These are phyloP conservation scores for Epinephelus cyanopodus DNA, from an alignment of 2,113 vertebrate species.

Conservation along the genomic window DNA sequence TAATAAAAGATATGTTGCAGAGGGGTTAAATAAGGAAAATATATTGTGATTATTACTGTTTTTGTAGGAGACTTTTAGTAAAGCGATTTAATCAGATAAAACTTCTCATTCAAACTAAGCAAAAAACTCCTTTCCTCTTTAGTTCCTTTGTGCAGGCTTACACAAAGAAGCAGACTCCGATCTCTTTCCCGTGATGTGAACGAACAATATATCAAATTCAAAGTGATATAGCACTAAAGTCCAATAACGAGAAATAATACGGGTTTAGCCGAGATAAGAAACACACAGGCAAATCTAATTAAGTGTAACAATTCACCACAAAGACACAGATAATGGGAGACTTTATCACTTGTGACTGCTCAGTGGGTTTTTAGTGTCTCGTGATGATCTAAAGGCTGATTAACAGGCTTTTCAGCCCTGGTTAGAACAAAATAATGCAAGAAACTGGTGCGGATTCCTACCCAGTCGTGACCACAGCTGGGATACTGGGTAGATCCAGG, in stretches of 20 bases:
- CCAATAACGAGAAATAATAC: constrained; percentile 17
- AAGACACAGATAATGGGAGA: constrained; percentile 19
- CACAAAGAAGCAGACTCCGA: not conserved
- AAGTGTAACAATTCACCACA: constrained; percentile 11
- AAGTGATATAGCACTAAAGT: not conserved
- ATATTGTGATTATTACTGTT: not conserved
- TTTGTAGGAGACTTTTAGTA: not conserved
- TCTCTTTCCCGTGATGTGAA: constrained; percentile 11
- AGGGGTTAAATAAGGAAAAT: not conserved
- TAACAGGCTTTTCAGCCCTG: not conserved
- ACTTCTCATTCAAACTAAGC: not conserved
- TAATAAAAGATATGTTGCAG: not conserved
- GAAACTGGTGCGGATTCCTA: constrained; percentile 37
- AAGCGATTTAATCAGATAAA: constrained; percentile 2
- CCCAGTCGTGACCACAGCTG: constrained; percentile 61
- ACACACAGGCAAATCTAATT: constrained; percentile 18
- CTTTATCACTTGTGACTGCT: constrained; percentile 18
- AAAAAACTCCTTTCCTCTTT: not conserved
- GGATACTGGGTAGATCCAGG: constrained; percentile 88
- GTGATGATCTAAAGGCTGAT: not conserved
- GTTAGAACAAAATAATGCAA: not conserved
- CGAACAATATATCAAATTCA: not conserved
- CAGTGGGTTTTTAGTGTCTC: not conserved
- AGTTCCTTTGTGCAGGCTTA: not conserved
- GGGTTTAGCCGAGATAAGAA: constrained; percentile 10